Conservation (phyloP, 1,140 invertebrate genomes). For the Brachionus rotundiformis region DNA sequence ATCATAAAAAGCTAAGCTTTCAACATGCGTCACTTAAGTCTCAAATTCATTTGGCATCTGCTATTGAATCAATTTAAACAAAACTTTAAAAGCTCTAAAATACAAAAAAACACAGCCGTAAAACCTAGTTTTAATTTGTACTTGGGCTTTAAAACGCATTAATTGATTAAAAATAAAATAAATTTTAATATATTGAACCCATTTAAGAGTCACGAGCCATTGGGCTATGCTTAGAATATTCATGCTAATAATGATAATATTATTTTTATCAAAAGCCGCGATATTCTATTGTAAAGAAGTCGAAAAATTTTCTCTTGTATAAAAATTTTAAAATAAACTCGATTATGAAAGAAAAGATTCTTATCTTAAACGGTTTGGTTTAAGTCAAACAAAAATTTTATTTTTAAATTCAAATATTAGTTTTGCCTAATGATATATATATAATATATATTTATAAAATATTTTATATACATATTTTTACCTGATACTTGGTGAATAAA, state of each 20-base stretch:
- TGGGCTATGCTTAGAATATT: neutral
- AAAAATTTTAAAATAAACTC: neutral
- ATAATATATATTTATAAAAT: neutral
- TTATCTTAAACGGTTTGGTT: conserved; percentile 8
- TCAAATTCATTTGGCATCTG: neutral
- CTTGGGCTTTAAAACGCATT: neutral
- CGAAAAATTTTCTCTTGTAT: neutral
- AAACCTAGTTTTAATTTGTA: neutral
- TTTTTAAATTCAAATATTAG: neutral
- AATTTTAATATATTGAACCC: neutral
- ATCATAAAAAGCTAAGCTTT: neutral
- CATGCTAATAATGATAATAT: neutral
- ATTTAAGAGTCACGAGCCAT: neutral
- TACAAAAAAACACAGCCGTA: neutral
- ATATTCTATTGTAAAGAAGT: too few species aligned
- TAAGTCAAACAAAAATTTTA: neutral
- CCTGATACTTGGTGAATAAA: neutral
- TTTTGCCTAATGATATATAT: neutral
- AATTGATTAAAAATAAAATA: neutral
- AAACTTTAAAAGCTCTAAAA: conserved; percentile 11
- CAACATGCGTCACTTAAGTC: neutral
- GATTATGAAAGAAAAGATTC: neutral
- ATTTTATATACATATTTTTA: neutral
- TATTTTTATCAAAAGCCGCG: too few species aligned
- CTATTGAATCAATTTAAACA: conserved; percentile 3